Base-by-base conservation (phyloP, 2,797 vertebrate genomes). In the Alcedo atthis region DNA sequence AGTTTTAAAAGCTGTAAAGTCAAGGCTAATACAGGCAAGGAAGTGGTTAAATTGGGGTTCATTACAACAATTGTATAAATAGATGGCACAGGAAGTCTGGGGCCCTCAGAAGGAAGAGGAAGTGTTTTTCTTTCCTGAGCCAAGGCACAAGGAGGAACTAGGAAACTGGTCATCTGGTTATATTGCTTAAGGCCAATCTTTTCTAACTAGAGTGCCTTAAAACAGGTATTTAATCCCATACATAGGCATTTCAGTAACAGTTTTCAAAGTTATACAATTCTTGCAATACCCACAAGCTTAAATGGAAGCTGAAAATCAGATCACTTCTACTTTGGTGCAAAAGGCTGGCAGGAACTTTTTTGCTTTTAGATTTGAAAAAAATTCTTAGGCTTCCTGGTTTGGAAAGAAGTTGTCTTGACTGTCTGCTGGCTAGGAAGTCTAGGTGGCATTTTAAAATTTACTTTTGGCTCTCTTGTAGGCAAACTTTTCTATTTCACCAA, bases 81-180 rank as follows among this genome's bases (percentile, higher is more conserved):
- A 96, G 96, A 95, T 94, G 90, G 90, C 88, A 96, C 90, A 96
- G 95, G 94, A 96, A 92, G 79, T 78, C 90, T 95, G 93, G 78
- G 94, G 92, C 92, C 92, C 94, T 95, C 75, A 78, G 59, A 71
- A 95, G 93, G 95, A 96, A 96, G 88, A 90, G 93, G 96, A 94
- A 96, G 90, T 76, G 62, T 95, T 95, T 94, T 95, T 92, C 93
- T 89, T 96, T 95, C 95, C 93, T 90, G 90, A 8, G 13, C 91
- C 94, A 94, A 89, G 89, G 85, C 74, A 3, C 80, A 93, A 96
- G 95, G 81, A 94, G 96, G 93, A 96, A 96, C 86, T 96, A 92
- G 93, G 92, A 96, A 94, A 90, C 57, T 75, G 58, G 75, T 93
- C 93, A 94, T 93, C 88, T 93, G 84, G 51, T 69, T 85, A 10